phyloP scores from a whole-genome alignment of 2,797 vertebrate species.

The Chaetodon trifasciatus region DNA sequence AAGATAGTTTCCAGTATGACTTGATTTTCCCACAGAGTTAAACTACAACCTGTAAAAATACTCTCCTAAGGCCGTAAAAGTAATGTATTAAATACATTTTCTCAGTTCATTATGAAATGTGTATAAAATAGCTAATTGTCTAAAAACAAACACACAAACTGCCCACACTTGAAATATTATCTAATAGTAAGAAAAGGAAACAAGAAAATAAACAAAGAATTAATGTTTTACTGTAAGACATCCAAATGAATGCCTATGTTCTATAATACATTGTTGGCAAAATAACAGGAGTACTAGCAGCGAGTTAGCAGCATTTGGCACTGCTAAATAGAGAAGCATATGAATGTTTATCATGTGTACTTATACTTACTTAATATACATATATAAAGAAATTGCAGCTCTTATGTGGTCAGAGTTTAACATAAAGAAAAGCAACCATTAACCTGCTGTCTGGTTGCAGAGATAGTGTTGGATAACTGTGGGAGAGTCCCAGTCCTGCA shows the following conservation, averaged over 20 bases:
- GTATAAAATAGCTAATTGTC: neutral
- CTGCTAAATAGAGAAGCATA: neutral
- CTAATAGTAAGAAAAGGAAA: conserved; percentile 3
- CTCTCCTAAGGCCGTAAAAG: neutral
- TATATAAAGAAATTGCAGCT: conserved; percentile 16
- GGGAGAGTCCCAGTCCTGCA: neutral
- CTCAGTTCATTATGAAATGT: neutral
- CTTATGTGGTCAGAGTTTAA: conserved; percentile 31
- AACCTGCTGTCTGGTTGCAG: conserved; percentile 25
- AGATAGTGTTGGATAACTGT: conserved; percentile 18
- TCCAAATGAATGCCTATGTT: neutral
- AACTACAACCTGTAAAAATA: conserved; percentile 14
- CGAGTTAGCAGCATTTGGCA: neutral
- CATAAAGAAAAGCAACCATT: conserved; percentile 37
- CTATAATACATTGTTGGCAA: neutral
- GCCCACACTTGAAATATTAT: neutral
- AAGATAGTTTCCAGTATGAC: conserved; percentile 9
- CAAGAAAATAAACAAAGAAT: neutral
- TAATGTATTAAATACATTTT: neutral
- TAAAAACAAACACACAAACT: neutral
- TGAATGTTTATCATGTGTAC: neutral
- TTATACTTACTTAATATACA: conserved; percentile 1
- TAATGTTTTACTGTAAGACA: neutral
- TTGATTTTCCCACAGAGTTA: conserved; percentile 26
- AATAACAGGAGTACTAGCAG: neutral